Evolutionary conservation across 64 coral and sea anemone genomes (phyloP), one percentile per base, ranked within the genome.

Genomic region (Dendrophyllia cribrosa): DNA sequence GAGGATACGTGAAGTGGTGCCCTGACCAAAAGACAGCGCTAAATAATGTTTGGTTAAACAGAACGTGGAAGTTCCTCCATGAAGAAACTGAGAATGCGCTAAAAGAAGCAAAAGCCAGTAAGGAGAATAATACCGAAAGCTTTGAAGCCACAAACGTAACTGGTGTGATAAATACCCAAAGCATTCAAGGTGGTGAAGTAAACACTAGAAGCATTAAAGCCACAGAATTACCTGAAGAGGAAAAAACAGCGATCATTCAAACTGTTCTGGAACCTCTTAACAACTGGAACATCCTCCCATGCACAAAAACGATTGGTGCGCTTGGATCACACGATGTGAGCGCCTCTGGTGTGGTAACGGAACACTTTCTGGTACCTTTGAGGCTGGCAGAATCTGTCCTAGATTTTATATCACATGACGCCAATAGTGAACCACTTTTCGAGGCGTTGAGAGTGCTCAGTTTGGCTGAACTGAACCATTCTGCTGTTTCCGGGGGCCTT

Each of bases 211-310:
- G 52, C 2, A 10, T 55, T 55, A 55, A 5, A 55, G 2, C 52
- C 52, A 55, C 52, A 7, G 6, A 55, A 17, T 48, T 72, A 3
- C 11, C 3, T n/a, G 55, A 59, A 26, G 76, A 87, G 19, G 4
- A 3, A 7, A 67, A 55, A 60, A 44, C 15, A 15, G 6, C 10
- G 48, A 14, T 70, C 15, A 16, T 74, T 23, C 24, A 13, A 21
- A 16, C 17, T 3, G 9, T 53, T 0, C 59, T 92, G 6, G 3
- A 7, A 43, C 90, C 90, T 13, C 17, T 92, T 0, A n/a, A 7
- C 6, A 26, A 58, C 5, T 92, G 90, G 90, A 55, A 72, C 24
- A 26, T 92, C 56, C 74, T 92, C 43, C 90, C 90, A 44, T 81
- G 48, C 0, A 86, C 56, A 8, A 56, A 86, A 65, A 76, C 45